These are phyloP conservation scores for Squalus acanthias DNA, from an alignment of 2,797 vertebrate species.

Conservation along the genomic window DNA sequence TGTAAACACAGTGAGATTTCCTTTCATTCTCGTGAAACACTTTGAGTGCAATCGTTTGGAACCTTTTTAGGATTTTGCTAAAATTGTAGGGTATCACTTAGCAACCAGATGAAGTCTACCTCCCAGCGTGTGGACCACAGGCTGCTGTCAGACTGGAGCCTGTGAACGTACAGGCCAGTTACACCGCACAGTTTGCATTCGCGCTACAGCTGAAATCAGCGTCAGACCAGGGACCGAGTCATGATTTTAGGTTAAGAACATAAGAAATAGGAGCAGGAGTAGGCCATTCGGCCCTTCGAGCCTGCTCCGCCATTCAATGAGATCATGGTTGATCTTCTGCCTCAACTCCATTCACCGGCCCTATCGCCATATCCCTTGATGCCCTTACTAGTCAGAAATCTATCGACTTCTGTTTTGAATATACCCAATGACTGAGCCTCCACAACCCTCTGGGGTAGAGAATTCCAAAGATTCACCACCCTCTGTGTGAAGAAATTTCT, in stretches of 20 bases:
- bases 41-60: neutral
- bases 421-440: no score
- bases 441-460: no score
- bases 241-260: neutral
- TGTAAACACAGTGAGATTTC: neutral
- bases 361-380: no score
- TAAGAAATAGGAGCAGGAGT: no score
- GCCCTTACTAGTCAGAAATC: no score
- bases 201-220: neutral
- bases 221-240: neutral
- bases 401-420: no score
- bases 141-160: neutral
- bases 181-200: neutral
- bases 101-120: neutral
- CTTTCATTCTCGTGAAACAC: neutral
- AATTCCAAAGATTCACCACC: no score
- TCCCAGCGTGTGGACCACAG: neutral
- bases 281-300: no score
- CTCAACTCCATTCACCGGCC: no score
- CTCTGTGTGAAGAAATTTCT: no score
- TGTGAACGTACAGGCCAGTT: neutral
- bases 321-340: no score
- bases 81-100: neutral
- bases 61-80: neutral
- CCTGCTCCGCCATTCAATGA: no score